A percentile compares a stretch with the other conserved stretches of the same genome.
Evolutionary conservation across 2,888 invertebrate species (phyloP).

Genomic region (Tenthredo amoena): DNA sequence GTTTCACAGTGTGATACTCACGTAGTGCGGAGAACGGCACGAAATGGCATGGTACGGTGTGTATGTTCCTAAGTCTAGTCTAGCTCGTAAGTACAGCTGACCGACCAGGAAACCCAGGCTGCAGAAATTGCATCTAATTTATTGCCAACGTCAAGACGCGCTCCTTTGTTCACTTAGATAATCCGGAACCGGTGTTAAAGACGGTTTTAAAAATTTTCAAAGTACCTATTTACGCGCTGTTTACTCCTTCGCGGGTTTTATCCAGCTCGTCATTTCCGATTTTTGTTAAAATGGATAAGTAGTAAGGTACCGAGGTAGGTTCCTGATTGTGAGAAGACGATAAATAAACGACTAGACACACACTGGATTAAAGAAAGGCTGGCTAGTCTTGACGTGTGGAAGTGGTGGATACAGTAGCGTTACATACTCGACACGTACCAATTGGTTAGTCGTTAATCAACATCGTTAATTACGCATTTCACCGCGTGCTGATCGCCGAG

Average conservation of each 20-base stretch:
- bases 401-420: conserved; percentile 20
- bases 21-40: not conserved
- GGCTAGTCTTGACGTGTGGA: not conserved
- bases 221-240: conserved; percentile 21
- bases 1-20: conserved; percentile 8
- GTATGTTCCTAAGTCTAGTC: not conserved
- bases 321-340: conserved; percentile 1
- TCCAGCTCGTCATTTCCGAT: not conserved
- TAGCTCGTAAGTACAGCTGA: conserved; percentile 3
- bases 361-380: not conserved
- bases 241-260: not conserved
- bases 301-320: not conserved
- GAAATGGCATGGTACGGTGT: not conserved
- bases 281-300: not conserved
- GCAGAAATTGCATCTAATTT: conserved; percentile 41
- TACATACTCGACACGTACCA: conserved; percentile 27
- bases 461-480: conserved; percentile 45
- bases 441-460: conserved; percentile 46
- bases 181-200: conserved; percentile 4
- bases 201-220: not conserved
- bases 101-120: conserved; percentile 37
- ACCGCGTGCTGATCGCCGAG: not conserved
- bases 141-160: conserved; percentile 37
- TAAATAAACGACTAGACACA: not conserved
- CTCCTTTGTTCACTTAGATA: conserved; percentile 37